These are phyloP conservation scores for Astreopora myriophthalma DNA, from an alignment of 64 coral and sea anemone species.

Conservation along the genomic window DNA sequence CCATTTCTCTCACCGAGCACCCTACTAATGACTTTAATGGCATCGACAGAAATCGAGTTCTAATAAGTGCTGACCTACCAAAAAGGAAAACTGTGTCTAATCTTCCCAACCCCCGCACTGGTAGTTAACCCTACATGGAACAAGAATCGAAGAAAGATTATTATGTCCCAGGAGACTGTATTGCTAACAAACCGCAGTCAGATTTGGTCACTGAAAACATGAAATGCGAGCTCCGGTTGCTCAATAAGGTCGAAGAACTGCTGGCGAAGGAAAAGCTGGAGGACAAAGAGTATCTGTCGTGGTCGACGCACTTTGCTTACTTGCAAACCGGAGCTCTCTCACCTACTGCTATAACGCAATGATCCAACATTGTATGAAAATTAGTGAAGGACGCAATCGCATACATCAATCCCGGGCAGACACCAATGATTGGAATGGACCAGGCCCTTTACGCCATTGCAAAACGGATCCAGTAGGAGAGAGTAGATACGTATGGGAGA, in stretches of 20 bases:
- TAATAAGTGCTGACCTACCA: background rate
- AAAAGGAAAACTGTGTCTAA: slow-evolving; percentile 12
- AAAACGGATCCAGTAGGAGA: slow-evolving; percentile 29
- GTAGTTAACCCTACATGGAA: slow-evolving; percentile 21
- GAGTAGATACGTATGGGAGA: slow-evolving; percentile 2
- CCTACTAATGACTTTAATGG: background rate
- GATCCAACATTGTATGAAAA: slow-evolving; percentile 13
- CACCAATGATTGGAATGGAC: slow-evolving; percentile 9
- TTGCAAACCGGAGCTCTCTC: background rate
- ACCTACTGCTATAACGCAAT: slow-evolving; percentile 32
- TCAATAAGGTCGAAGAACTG: slow-evolving; percentile 23
- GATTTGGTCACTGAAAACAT: slow-evolving; percentile 13
- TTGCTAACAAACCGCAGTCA: slow-evolving; percentile 32
- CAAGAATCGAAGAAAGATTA: slow-evolving; percentile 29
- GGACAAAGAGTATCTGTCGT: slow-evolving; percentile 12
- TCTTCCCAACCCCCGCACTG: background rate
- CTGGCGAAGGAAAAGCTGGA: slow-evolving; percentile 8
- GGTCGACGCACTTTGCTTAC: slow-evolving; percentile 22
- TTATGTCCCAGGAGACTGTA: background rate
- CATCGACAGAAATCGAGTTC: background rate
- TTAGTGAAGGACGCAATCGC: slow-evolving; percentile 18
- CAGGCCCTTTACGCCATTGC: slow-evolving; percentile 10
- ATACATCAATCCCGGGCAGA: background rate
- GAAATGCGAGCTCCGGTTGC: slow-evolving; percentile 41
- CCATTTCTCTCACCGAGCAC: too few relatives aligned